Base-by-base conservation (phyloP, 2,113 vertebrate species). In the Spizaetus ornatus region DNA sequence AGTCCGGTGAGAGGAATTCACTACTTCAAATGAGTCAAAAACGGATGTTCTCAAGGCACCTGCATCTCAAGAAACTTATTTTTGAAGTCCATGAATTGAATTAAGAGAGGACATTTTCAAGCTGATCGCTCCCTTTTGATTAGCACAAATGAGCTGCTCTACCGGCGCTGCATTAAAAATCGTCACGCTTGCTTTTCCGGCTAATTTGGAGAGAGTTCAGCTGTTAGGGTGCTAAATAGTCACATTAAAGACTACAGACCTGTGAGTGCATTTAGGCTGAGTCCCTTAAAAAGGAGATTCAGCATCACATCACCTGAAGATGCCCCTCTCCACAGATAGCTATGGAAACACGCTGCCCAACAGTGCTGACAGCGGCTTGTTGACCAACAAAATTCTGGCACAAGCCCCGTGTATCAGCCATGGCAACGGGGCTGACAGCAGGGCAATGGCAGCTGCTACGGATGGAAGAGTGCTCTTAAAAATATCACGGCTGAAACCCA, bases 331-430 rank as follows among this genome's bases (percentile, higher is more conserved):
- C 40, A 4, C 0, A 0, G 34, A 47, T 1, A 56, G 58, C 90
- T 47, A 1, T 13, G 67, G 93, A 22, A 84, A 91, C 66, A 10
- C 0, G 4, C 70, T 59, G 91, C 86, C 89, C 72, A 4, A 20
- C 20, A 0, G 55, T 0, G 2, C 43, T 73, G 86, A n/a, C 66
- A 13, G 73, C 0, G 34, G 21, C 87, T 91, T 69, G 93, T 71
- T 91, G 94, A 94, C 87, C 92, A 95, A 90, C 91, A 93, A 42
- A 78, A 87, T 79, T 7, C 93, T 95, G 95, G 95, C 93, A 86
- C 34, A 3, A 91, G 69, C 91, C 73, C 74, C 8, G 13, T 2
- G 16, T 20, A n/a, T 63, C 22, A 90, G 91, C 94, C 96, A 93
- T 94, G 94, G 96, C 94, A 93, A 94, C 93, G 6, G 2, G 77